Percentiles rank a stretch among this genome's conserved stretches.
phyloP scores from a whole-genome alignment of 2,797 vertebrate genomes.

The Eurystomus glaucurus region DNA sequence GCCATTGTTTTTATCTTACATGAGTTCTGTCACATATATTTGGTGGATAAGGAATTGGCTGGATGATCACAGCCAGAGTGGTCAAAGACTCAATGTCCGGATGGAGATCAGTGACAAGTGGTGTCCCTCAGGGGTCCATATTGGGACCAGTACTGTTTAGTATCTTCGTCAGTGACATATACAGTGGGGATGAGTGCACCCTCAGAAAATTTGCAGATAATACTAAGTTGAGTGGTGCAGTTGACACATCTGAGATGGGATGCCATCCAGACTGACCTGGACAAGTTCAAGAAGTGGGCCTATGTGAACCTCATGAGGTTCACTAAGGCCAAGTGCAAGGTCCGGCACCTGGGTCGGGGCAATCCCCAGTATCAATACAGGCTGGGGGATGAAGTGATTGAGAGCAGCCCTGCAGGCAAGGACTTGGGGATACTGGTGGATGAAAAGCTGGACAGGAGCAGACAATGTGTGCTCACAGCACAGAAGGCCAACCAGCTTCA shows the following conservation, averaged over 20 bases:
- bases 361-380: no score
- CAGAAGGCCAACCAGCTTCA: not conserved
- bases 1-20: not conserved
- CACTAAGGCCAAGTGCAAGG: no score
- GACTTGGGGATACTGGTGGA: no score
- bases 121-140: not conserved
- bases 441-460: not conserved
- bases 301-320: no score
- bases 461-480: not conserved
- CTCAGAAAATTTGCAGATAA: not conserved
- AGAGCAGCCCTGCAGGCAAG: no score
- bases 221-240: not conserved
- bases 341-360: no score
- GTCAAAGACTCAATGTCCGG: rapidly evolving
- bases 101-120: not conserved
- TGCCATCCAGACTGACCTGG: not conserved
- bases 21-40: not conserved
- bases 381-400: no score
- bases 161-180: not conserved
- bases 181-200: not conserved
- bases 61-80: not conserved
- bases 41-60: not conserved
- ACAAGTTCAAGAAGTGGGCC: not conserved
- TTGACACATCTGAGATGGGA: rapidly evolving
- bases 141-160: not conserved